Evolutionary conservation across 2,797 vertebrate genomes (phyloP).

Genomic region (Lycodopsis pacificus): DNA sequence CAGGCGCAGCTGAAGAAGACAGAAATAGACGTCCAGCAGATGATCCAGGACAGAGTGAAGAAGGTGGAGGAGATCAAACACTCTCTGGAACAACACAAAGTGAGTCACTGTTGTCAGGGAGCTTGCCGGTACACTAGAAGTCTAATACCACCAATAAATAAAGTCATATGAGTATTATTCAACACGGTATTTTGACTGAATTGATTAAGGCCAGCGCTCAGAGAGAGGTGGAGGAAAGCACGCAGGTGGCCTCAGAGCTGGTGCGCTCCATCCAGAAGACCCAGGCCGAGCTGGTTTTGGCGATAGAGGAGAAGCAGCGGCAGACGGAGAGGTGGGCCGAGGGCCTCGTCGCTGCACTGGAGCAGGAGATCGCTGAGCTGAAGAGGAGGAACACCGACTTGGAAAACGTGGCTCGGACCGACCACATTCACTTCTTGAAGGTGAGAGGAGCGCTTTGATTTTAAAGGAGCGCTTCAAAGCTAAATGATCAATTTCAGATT

Average conservation of each 20-base stretch:
- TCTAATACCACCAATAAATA: too few species aligned
- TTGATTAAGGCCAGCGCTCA: slow-evolving; percentile 73
- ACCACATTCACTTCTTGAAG: slow-evolving; percentile 87
- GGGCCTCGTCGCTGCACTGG: slow-evolving; percentile 74
- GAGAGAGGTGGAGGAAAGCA: slow-evolving; percentile 80
- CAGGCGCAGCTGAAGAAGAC: slow-evolving; percentile 83
- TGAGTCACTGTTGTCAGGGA: slow-evolving; percentile 50
- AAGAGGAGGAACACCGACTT: slow-evolving; percentile 77
- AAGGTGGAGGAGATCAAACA: slow-evolving; percentile 84
- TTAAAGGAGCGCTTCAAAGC: not conserved
- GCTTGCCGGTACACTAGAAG: not conserved
- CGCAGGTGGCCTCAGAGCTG: slow-evolving; percentile 81
- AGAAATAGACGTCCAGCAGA: slow-evolving; percentile 84
- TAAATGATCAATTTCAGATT: too few species aligned
- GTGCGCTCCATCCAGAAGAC: slow-evolving; percentile 79
- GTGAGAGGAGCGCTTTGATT: slow-evolving; percentile 40
- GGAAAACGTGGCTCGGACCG: slow-evolving; percentile 77
- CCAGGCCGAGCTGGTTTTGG: slow-evolving; percentile 79
- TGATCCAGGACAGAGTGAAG: slow-evolving; percentile 83
- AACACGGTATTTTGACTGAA: not conserved
- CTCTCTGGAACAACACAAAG: slow-evolving; percentile 81
- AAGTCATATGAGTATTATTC: not conserved
- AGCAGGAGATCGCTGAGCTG: slow-evolving; percentile 78
- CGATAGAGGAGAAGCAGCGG: slow-evolving; percentile 81
- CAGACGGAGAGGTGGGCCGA: slow-evolving; percentile 75